Conservation (phyloP, 2,888 invertebrate species). For the Seira musarum region DNA sequence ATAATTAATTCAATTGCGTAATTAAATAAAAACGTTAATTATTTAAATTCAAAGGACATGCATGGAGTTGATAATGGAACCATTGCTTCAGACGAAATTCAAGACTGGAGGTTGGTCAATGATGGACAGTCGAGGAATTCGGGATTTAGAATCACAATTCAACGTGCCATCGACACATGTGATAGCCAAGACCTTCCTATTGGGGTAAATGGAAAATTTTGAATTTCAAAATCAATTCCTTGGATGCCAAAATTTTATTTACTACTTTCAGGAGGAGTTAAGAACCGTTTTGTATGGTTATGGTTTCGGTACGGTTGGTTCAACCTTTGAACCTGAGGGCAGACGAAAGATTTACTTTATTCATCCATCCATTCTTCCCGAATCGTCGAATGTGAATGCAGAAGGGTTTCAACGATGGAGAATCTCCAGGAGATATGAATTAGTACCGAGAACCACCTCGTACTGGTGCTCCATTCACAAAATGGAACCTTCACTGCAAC, state of each 20-base stretch:
- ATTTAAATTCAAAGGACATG: too few species aligned
- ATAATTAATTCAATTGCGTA: too few species aligned
- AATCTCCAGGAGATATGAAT: conserved; percentile 3
- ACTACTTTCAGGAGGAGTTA: conserved; percentile 18
- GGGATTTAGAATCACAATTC: too few species aligned
- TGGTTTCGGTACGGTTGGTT: too few species aligned
- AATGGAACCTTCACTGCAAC: not conserved
- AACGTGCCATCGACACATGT: conserved; percentile 20
- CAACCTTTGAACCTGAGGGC: conserved; percentile 4
- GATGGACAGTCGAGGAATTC: too few species aligned
- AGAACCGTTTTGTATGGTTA: not conserved
- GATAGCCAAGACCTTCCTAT: conserved; percentile 12
- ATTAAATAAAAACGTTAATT: too few species aligned
- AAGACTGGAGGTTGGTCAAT: too few species aligned
- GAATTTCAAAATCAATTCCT: too few species aligned
- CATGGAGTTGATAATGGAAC: too few species aligned
- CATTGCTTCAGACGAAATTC: too few species aligned
- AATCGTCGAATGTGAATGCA: too few species aligned
- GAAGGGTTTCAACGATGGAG: not conserved
- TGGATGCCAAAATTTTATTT: too few species aligned
- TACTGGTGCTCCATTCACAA: conserved; percentile 28
- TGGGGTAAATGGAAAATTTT: not conserved
- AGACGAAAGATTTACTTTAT: not conserved
- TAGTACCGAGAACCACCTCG: not conserved
- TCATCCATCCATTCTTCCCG: not conserved